Base-by-base conservation (phyloP, 2,113 vertebrate species). In the Nannospalax galili region DNA sequence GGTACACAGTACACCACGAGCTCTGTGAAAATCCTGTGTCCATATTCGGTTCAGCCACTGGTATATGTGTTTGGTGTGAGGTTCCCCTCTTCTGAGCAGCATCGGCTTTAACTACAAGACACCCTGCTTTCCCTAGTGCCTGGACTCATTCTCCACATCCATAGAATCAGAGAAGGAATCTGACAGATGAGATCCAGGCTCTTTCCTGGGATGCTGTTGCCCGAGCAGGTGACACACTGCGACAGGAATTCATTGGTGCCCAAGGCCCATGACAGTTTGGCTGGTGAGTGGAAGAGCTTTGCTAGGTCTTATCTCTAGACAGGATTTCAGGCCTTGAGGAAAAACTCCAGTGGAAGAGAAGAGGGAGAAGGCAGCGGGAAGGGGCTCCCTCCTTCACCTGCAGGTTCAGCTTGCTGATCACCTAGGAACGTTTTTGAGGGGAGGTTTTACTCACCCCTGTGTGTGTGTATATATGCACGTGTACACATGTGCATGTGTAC, bases 291-390 rank as follows among this genome's bases (percentile, higher is more conserved):
- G 0, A 0, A 80, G n/a, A 0, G 0, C 67, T 24, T 80, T 2
- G 0, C 79, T 26, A 0, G 82, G 78, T 30, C 35, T 77, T 7
- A 5, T 28, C 45, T 86, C 93, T 35, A 56, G 60, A 30, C 0
- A 1, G 28, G 20, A 15, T 82, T 69, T 78, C 73, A 40, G 78
- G n/a, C 65, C 74, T 73, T 37, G 0, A 80, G 95, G 93, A 78
- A 87, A 94, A 89, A 10, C 91, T 42, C 35, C 60, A 58, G 3
- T 58, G 95, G n/a, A 74, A 95, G 96, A 97, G 73, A 0, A 94
- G 6, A 19, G 96, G 37, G 42, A 72, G 91, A 87, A 17, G 24
- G 24, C 48, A 70, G 0, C 37, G 26, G 87, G 37, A 12, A 32
- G 4, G 1, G 1, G 1, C n/a, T 58, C 58, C 58, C 35, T 65